These are phyloP conservation scores for Petrosia ficiformis DNA, from an alignment of 37 sponge, comb jelly and placozoan species.

Conservation along the genomic window DNA sequence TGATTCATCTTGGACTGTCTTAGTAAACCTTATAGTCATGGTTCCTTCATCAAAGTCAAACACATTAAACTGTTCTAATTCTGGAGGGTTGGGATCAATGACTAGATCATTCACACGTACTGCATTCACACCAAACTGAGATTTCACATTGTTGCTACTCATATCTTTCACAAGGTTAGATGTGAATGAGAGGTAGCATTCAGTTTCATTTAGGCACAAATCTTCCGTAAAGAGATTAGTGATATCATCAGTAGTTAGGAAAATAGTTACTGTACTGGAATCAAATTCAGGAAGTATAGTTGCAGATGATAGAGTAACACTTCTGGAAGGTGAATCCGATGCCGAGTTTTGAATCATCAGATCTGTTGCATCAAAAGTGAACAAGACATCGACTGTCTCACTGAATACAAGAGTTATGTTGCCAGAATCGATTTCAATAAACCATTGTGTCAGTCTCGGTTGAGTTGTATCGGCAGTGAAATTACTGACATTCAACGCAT, in stretches of 20 bases:
- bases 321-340: not conserved
- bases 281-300: slow-evolving; percentile 24
- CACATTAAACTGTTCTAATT: slow-evolving; percentile 30
- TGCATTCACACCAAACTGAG: slow-evolving; percentile 17
- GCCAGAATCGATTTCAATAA: slow-evolving; percentile 53
- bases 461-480: slow-evolving; percentile 39
- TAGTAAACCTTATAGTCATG: slow-evolving; percentile 58
- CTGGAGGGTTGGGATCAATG: slow-evolving; percentile 67
- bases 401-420: slow-evolving; percentile 74
- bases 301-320: not conserved
- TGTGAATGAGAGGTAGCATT: slow-evolving; percentile 54
- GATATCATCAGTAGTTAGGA: slow-evolving; percentile 27
- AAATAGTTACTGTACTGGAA: slow-evolving; percentile 29
- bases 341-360: slow-evolving; percentile 16
- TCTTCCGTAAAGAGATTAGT: slow-evolving; percentile 23
- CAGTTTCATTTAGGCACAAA: slow-evolving; percentile 53
- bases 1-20: slow-evolving; percentile 40
- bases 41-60: slow-evolving; percentile 71
- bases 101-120: slow-evolving; percentile 35
- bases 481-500: slow-evolving; percentile 26
- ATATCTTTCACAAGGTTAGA: slow-evolving; percentile 56
- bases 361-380: slow-evolving; percentile 18
- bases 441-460: slow-evolving; percentile 50
- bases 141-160: slow-evolving; percentile 63
- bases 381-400: slow-evolving; percentile 37